phyloP scores from a whole-genome alignment of 2,888 invertebrate genomes.

The Drosophila affinis region DNA sequence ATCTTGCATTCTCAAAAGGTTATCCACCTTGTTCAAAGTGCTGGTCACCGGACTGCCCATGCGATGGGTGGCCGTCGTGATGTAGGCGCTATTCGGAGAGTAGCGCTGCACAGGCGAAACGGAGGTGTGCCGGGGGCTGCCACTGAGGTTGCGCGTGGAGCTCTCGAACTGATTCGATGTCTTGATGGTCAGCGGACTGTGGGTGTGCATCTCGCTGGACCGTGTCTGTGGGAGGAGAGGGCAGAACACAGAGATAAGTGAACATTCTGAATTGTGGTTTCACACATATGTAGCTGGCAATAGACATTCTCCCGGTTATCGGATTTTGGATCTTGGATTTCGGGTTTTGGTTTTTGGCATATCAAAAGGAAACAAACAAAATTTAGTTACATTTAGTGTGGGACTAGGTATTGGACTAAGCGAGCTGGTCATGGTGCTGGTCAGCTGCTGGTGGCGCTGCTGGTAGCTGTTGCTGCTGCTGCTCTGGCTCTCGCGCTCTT shows the following conservation, averaged over 20 bases:
- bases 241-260: slow-evolving; percentile 7
- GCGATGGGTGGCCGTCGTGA: slow-evolving; percentile 84
- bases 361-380: slow-evolving; percentile 45
- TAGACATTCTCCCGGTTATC: slow-evolving; percentile 8
- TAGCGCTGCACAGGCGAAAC: slow-evolving; percentile 82
- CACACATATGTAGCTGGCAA: slow-evolving; percentile 29
- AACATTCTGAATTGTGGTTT: neutral
- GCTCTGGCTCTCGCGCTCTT: slow-evolving; percentile 77
- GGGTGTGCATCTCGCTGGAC: slow-evolving; percentile 82
- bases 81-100: slow-evolving; percentile 86
- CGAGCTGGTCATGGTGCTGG: slow-evolving; percentile 59
- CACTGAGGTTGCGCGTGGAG: slow-evolving; percentile 75
- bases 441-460: slow-evolving; percentile 58
- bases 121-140: slow-evolving; percentile 82
- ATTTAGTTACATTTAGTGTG: slow-evolving; percentile 83
- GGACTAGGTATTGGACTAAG: slow-evolving; percentile 83
- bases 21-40: slow-evolving; percentile 61
- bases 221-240: slow-evolving; percentile 73
- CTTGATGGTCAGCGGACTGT: slow-evolving; percentile 83
- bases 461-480: slow-evolving; percentile 55
- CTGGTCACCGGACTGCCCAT: slow-evolving; percentile 82
- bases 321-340: slow-evolving; percentile 33
- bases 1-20: neutral
- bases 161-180: slow-evolving; percentile 82
- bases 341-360: slow-evolving; percentile 18